Conservation (phyloP, 2,113 vertebrate genomes). For the Tragulus kanchil region DNA sequence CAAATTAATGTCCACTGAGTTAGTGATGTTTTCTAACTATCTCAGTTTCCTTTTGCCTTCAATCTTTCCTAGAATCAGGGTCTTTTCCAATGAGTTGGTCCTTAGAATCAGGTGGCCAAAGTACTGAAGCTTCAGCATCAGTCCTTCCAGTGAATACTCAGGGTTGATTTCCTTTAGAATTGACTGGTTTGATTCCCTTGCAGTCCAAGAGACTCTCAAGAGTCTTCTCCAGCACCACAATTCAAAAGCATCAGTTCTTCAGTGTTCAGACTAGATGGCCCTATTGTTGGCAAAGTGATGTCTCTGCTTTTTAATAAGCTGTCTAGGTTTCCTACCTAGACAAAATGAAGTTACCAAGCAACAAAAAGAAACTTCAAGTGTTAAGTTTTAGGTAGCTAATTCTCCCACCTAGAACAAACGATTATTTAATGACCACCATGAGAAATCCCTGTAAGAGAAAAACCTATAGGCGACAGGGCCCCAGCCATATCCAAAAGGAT, state of each 20-base stretch:
- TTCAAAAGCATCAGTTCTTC: background rate
- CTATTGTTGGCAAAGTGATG: background rate
- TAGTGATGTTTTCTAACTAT: background rate
- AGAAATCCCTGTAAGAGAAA: background rate
- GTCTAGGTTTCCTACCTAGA: background rate
- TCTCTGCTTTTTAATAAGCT: background rate
- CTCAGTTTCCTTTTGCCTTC: background rate
- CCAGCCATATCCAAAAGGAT: background rate
- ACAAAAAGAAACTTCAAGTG: background rate
- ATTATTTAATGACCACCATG: background rate
- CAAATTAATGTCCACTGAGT: background rate
- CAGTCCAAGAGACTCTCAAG: background rate
- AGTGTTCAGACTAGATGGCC: background rate
- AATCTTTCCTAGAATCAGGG: background rate
- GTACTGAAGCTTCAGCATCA: background rate
- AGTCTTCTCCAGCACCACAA: background rate
- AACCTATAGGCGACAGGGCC: rapidly evolving
- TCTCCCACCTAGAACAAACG: background rate
- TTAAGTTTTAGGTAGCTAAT: background rate
- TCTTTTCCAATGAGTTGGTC: background rate
- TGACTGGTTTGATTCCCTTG: background rate
- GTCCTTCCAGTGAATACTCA: background rate
- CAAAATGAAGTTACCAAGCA: background rate
- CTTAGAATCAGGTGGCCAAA: background rate
- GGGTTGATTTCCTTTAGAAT: background rate